phyloP scores from a whole-genome alignment of 2,113 vertebrate genomes.

The Microtus oregoni region DNA sequence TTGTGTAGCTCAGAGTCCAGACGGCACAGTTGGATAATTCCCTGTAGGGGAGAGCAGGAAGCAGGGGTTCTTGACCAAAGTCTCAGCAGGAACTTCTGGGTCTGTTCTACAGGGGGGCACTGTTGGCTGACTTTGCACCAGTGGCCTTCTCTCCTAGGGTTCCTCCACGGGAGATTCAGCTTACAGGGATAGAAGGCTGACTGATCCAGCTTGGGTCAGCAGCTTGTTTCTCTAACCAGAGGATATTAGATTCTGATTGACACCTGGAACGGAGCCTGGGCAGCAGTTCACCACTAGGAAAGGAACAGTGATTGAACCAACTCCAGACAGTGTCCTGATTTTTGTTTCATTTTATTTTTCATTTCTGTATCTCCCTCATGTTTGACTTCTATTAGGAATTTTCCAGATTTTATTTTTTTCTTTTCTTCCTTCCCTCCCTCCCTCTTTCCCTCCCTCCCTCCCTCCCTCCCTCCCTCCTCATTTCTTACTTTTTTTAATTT shows the following conservation, averaged over 20 bases:
- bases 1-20: background rate
- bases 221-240: background rate
- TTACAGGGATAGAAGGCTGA: background rate
- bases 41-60: background rate
- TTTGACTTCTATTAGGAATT: slow-evolving; percentile 7
- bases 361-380: background rate
- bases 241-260: background rate
- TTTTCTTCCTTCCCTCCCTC: background rate
- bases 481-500: too few relatives aligned
- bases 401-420: slow-evolving; percentile 2
- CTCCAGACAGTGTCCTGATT: background rate
- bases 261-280: background rate
- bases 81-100: background rate
- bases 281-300: background rate
- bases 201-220: background rate
- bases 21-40: background rate
- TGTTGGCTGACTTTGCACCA: background rate
- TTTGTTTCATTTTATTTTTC: background rate
- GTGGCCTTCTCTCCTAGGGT: background rate
- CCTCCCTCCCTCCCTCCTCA: background rate
- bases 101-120: background rate
- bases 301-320: background rate
- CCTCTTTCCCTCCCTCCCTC: background rate
- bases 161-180: background rate
- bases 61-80: background rate